These are phyloP conservation scores for Malacoraja senta DNA, from an alignment of 2,797 vertebrate genomes.

Conservation along the genomic window DNA sequence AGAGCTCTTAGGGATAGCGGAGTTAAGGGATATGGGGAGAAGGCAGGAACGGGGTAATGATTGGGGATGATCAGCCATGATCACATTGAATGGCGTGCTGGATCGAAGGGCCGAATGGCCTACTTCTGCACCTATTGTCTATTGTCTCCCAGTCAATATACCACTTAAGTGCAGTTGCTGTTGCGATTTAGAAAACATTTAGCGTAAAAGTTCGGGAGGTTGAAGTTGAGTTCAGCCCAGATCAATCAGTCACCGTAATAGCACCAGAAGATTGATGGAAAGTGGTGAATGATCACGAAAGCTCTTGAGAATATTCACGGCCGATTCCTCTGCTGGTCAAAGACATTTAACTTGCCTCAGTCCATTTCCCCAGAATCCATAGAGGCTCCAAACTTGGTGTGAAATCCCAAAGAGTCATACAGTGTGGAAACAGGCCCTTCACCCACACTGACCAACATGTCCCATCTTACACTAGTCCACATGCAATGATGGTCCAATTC, in stretches of 20 bases:
- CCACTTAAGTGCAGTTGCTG: background rate
- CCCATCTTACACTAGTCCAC: too few relatives aligned
- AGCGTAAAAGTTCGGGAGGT: background rate
- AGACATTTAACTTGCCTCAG: background rate
- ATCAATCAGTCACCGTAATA: background rate
- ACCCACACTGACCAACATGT: too few relatives aligned
- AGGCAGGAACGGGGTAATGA: too few relatives aligned
- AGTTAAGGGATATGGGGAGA: too few relatives aligned
- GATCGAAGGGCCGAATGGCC: too few relatives aligned
- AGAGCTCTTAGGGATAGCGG: too few relatives aligned
- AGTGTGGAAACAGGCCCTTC: too few relatives aligned
- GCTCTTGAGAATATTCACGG: background rate
- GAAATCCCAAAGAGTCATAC: too few relatives aligned
- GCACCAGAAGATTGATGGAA: background rate
- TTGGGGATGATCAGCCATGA: too few relatives aligned
- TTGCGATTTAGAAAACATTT: background rate
- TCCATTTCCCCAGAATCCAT: background rate
- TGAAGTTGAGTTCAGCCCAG: background rate
- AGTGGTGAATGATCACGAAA: background rate
- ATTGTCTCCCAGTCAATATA: background rate
- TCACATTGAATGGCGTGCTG: too few relatives aligned
- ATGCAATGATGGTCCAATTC: too few relatives aligned
- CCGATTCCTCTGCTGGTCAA: background rate
- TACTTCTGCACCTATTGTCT: too few relatives aligned
- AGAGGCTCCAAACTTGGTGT: background rate